phyloP scores from a whole-genome alignment of 2,113 vertebrate genomes.

The Sorex fumeus region DNA sequence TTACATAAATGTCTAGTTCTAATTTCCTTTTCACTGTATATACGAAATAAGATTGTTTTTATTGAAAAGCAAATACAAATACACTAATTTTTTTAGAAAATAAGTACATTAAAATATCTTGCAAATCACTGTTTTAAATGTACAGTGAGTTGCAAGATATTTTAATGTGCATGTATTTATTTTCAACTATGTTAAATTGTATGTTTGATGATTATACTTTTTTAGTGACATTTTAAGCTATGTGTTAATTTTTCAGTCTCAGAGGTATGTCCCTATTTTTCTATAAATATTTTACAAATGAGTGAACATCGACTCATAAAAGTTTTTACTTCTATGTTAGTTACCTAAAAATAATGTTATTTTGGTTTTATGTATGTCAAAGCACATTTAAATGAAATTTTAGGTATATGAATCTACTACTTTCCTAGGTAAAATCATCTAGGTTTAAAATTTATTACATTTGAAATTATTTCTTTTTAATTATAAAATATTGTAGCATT shows the following conservation, averaged over 20 bases:
- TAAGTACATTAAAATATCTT: background rate
- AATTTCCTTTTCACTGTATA: background rate
- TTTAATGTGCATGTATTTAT: background rate
- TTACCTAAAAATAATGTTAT: background rate
- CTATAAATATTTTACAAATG: conserved; percentile 37
- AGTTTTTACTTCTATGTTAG: background rate
- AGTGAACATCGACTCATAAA: background rate
- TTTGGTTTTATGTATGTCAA: background rate
- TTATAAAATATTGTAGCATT: conserved; percentile 11
- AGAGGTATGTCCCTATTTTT: background rate
- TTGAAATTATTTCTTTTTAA: too few relatives aligned
- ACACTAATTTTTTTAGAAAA: background rate
- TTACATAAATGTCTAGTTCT: conserved; percentile 9
- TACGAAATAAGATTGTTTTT: background rate
- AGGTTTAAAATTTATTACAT: conserved; percentile 3
- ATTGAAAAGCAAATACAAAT: background rate
- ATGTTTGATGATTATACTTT: background rate
- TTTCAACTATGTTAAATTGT: background rate
- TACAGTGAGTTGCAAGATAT: too few relatives aligned
- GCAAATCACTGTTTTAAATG: background rate
- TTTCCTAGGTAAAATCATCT: background rate
- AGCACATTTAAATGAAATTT: conserved; percentile 3
- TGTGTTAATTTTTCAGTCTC: background rate
- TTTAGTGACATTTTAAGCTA: background rate
- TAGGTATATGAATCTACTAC: background rate